A percentile compares a stretch with the other conserved stretches of the same genome.
Evolutionary conservation across 2,888 invertebrate species (phyloP).

Genomic region (Lasioglossum zephyrum): DNA sequence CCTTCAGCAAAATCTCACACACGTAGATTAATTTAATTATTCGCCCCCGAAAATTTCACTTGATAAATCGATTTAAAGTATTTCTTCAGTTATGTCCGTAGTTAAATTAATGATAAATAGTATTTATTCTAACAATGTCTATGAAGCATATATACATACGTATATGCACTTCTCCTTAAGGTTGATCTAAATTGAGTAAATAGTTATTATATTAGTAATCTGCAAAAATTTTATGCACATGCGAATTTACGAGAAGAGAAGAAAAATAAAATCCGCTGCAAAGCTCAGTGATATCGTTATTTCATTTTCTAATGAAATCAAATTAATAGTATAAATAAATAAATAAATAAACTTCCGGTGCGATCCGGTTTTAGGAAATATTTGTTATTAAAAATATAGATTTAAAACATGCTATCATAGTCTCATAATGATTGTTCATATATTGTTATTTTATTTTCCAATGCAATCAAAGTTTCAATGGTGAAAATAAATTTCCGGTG

Average conservation of each 20-base stretch:
- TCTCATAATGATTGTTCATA: neutral
- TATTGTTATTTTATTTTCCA: too few species aligned
- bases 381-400: neutral
- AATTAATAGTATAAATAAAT: neutral
- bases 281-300: neutral
- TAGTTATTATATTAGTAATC: neutral
- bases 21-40: neutral
- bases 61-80: neutral
- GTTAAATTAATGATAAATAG: neutral
- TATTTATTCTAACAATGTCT: neutral
- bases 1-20: constrained; percentile 3
- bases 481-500: too few species aligned
- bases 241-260: neutral
- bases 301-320: neutral
- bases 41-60: neutral
- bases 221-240: neutral
- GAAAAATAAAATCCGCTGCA: neutral
- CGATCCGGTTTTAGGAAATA: neutral
- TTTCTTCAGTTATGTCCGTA: neutral
- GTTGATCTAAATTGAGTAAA: neutral
- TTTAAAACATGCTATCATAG: neutral
- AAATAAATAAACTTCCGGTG: neutral
- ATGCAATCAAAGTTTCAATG: too few species aligned
- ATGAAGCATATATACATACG: neutral
- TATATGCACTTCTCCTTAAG: neutral